Base-by-base conservation (phyloP, 2,797 vertebrate genomes). In the Nasua narica region DNA sequence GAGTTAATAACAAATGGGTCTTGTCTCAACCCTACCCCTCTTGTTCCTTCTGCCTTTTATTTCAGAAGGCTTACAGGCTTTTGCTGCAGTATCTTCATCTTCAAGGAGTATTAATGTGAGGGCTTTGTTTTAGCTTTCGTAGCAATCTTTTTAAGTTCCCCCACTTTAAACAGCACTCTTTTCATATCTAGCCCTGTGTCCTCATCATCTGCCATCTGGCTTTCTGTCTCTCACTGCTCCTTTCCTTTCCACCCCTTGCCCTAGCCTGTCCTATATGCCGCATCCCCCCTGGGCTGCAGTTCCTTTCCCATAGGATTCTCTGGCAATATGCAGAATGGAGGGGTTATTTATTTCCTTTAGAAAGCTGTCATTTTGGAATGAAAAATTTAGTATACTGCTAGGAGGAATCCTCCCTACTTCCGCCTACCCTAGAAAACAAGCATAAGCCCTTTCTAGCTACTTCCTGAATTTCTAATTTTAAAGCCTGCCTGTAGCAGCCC, bases 381-480 rank as follows among this genome's bases (percentile, higher is more conserved):
- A 83, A 60, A 95, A 48, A 6, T 67, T 67, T 88, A 72, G 43
- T 7, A 7, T 46, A 29, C 43, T 37, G 6, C 56, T 43, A 27
- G 40, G 58, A 87, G 32, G 60, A 93, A 46, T 79, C 37, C 23
- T 74, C 32, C 54, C 13, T 15, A 52, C 32, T 94, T 95, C 50
- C 74, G 76, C 52, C 76, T 94, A 91, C 74, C 46, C 29, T 54
- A 95, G 95, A 91, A 91, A 96, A 46, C 9, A 62, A 81, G 46
- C 69, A 29, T 58, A 54, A 52, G 72, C 62, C 19, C 35, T 87
- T 43, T 82, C 27, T n/a, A 43, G 29, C 50, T 83, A 70, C 67
- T 97, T 96, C 79, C 88, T 95, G 91, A n/a, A 27, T 77, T 90
- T 87, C 97, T 95, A 84, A 93, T 97, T 95, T 94, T 87, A 90